These are phyloP conservation scores for Venusia cambrica DNA, from an alignment of 2,888 invertebrate genomes.

Conservation along the genomic window DNA sequence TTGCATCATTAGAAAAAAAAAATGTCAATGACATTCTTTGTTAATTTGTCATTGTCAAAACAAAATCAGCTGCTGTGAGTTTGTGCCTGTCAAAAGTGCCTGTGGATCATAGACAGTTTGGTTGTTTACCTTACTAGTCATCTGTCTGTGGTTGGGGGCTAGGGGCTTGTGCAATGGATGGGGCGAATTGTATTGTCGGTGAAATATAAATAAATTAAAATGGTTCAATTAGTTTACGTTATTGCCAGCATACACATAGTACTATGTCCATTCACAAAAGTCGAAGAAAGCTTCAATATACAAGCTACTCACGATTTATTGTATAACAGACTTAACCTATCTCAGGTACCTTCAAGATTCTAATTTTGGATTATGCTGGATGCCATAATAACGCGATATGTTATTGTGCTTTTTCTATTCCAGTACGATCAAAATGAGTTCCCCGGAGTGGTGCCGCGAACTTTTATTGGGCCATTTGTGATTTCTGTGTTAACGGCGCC, in stretches of 20 bases:
- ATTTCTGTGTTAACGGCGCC: slow-evolving; percentile 91
- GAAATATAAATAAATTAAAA: slow-evolving; percentile 54
- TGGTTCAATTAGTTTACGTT: slow-evolving; percentile 88
- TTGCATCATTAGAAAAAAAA: too few relatives aligned
- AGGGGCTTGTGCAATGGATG: slow-evolving; percentile 45
- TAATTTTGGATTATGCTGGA: slow-evolving; percentile 68
- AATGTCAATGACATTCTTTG: too few relatives aligned
- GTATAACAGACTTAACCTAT: slow-evolving; percentile 91
- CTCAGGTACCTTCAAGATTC: slow-evolving; percentile 84
- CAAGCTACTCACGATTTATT: slow-evolving; percentile 99
- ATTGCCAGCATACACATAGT: slow-evolving; percentile 90
- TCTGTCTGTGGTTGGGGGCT: too few relatives aligned
- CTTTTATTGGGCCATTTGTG: slow-evolving; percentile 95
- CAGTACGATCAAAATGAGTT: slow-evolving; percentile 99
- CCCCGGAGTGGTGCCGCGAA: slow-evolving; percentile 98
- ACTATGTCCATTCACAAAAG: slow-evolving; percentile 98
- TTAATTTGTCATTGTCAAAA: too few relatives aligned
- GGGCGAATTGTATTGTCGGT: slow-evolving; percentile 46
- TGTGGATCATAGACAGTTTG: too few relatives aligned
- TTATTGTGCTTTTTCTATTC: slow-evolving; percentile 46
- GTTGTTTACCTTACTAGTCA: too few relatives aligned
- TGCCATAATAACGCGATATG: slow-evolving; percentile 37
- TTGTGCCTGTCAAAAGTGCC: too few relatives aligned
- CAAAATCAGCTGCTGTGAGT: too few relatives aligned
- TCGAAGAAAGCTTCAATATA: slow-evolving; percentile 99